Conservation (phyloP, 2,888 invertebrate species). For the Apotomis betuletana region DNA sequence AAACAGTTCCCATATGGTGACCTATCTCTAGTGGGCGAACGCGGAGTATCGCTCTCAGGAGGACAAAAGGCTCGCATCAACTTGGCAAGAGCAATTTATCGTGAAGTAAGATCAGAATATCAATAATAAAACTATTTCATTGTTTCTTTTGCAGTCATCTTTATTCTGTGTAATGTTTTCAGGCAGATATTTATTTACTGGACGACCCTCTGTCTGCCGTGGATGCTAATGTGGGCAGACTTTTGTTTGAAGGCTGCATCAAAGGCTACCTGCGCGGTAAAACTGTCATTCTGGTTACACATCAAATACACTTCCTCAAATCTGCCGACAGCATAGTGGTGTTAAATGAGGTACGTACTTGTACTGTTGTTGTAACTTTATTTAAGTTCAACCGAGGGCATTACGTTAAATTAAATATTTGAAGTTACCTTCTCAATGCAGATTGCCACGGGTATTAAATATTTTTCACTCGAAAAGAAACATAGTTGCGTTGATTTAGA, state of each 20-base stretch:
- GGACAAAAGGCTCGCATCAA: conserved; percentile 93
- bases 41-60: conserved; percentile 91
- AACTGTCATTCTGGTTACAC: conserved; percentile 91
- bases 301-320: conserved; percentile 92
- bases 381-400: background rate
- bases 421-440: no score
- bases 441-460: no score
- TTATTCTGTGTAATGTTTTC: conserved; percentile 43
- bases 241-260: conserved; percentile 90
- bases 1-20: conserved; percentile 90
- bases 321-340: conserved; percentile 87
- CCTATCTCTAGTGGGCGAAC: conserved; percentile 90
- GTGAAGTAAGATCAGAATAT: conserved; percentile 81
- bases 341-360: conserved; percentile 73
- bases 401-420: no score
- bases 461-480: no score
- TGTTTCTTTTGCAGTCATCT: conserved; percentile 5
- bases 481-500: no score
- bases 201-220: conserved; percentile 94
- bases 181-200: conserved; percentile 90
- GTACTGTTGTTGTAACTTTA: conserved; percentile 18
- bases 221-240: conserved; percentile 89
- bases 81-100: conserved; percentile 90
- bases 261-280: conserved; percentile 85
- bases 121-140: background rate